Base-by-base conservation (phyloP, 2,797 vertebrate species). In the Orestias chungarensis region DNA sequence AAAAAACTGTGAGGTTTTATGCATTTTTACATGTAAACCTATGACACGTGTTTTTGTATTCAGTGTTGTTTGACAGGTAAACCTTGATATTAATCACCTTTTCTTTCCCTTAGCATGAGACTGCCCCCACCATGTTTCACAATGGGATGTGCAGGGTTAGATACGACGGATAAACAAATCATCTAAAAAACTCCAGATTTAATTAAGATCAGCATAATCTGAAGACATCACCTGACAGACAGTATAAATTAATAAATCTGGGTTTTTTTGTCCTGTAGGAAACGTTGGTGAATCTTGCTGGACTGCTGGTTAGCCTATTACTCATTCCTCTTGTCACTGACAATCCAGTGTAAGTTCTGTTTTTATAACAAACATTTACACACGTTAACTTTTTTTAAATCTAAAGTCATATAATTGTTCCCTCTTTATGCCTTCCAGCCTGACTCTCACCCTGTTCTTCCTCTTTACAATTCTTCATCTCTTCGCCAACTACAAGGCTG, bases 401-500 rank as follows among this genome's bases (percentile, higher is more conserved):
- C n/a, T n/a, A n/a, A 2, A 20, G 31, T 40, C 11, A 7, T 17
- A 2, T 35, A 38, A 38, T 8, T 20, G 0, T 14, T 57, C 18
- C 61, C 23, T 38, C 20, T 61, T 7, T 89, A 17, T 85, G 2
- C 11, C 11, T 44, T 61, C 70, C 86, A 97, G 96, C 81, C 82
- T 96, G 82, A 96, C 95, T n/a, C 91, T 96, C 20, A 64, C 86
- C 66, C 94, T 96, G 78, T 97, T 96, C 88, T 91, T 94, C 84
- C 81, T 96, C 84, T 95, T 97, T 90, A 97, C 96, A 2, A 1
- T 82, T 49, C 91, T 98, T 40, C 97, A 98, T 84, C 93, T 98
- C 68, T 96, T 96, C 4, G 94, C 96, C 82, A 98, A 98, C 91
- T 96, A 96, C 86, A 96, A 95, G 69, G 97, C 96, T 0, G 96